These are phyloP conservation scores for Zygaena filipendulae DNA, from an alignment of 2,888 invertebrate genomes.

Conservation along the genomic window DNA sequence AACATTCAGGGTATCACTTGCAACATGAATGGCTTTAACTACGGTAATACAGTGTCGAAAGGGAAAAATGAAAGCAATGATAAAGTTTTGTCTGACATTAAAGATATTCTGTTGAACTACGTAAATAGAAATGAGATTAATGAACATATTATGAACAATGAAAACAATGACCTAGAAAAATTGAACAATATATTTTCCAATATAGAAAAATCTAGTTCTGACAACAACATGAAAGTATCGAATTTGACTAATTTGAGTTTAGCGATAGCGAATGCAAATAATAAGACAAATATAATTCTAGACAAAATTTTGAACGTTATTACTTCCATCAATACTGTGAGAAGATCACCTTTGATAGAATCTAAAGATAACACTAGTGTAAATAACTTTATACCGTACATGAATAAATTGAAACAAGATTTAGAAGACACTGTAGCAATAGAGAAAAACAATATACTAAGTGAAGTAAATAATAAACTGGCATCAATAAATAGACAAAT, in stretches of 20 bases:
- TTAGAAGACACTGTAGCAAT: conserved; percentile 18
- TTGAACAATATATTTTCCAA: conserved; percentile 6
- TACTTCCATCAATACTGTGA: conserved; percentile 6
- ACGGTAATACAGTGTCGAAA: too few species aligned
- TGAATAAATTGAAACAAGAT: conserved; percentile 20
- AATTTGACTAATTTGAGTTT: conserved; percentile 1
- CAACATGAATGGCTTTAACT: too few species aligned
- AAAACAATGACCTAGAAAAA: conserved; percentile 9
- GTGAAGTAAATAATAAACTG: conserved; percentile 20
- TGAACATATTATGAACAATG: too few species aligned
- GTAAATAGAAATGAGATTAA: conserved; percentile 8
- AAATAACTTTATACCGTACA: conserved; percentile 16
- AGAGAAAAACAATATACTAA: conserved; percentile 20
- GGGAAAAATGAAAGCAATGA: conserved; percentile 4
- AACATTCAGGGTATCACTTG: conserved; percentile 29
- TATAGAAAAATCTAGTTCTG: too few species aligned
- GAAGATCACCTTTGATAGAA: conserved; percentile 6
- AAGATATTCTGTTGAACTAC: conserved; percentile 19
- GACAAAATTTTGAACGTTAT: conserved; percentile 19
- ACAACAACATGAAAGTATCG: conserved; percentile 1
- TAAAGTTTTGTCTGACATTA: conserved; percentile 19
- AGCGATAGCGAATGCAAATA: conserved; percentile 6
- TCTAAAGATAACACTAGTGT: conserved; percentile 16
- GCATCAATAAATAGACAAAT: conserved; percentile 11
- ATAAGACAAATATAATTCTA: conserved; percentile 18